Conservation (phyloP, 1,140 invertebrate species). For the Coboldia fuscipes region DNA sequence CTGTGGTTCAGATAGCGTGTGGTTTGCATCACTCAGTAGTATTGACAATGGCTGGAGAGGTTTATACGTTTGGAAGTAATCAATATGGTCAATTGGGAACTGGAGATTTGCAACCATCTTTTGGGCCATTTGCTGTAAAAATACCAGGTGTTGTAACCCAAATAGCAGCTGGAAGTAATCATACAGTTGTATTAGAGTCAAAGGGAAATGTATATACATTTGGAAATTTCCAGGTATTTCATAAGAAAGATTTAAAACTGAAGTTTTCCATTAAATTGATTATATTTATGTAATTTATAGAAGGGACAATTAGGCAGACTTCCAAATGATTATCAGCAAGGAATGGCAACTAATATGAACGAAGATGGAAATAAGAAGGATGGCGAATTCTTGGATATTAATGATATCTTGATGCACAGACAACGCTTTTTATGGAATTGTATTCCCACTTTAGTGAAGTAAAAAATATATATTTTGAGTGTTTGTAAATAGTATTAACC, state of each 20-base stretch:
- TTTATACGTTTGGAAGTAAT: conserved; percentile 85
- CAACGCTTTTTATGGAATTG: conserved; percentile 49
- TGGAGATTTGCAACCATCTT: conserved; percentile 57
- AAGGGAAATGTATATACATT: conserved; percentile 88
- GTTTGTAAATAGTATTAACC: not conserved
- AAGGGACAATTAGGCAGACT: conserved; percentile 75
- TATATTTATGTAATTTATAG: conserved; percentile 21
- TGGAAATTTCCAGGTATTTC: conserved; percentile 62
- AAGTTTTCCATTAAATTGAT: not conserved
- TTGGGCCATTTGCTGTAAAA: conserved; percentile 51
- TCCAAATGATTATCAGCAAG: conserved; percentile 19
- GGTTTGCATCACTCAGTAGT: conserved; percentile 72
- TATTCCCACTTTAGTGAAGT: conserved; percentile 55
- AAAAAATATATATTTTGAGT: conserved; percentile 5
- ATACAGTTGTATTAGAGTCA: conserved; percentile 73
- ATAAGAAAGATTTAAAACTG: not conserved
- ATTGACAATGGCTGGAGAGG: conserved; percentile 34
- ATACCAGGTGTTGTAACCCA: conserved; percentile 39
- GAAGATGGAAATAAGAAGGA: no score
- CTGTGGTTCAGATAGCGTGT: conserved; percentile 64
- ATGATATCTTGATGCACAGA: conserved; percentile 10
- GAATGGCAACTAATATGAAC: no score
- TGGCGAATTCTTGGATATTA: conserved; percentile 1
- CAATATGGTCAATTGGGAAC: conserved; percentile 83
- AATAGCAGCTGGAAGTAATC: conserved; percentile 85